Conservation (phyloP, 2,888 invertebrate genomes). For the Apamea monoglypha region DNA sequence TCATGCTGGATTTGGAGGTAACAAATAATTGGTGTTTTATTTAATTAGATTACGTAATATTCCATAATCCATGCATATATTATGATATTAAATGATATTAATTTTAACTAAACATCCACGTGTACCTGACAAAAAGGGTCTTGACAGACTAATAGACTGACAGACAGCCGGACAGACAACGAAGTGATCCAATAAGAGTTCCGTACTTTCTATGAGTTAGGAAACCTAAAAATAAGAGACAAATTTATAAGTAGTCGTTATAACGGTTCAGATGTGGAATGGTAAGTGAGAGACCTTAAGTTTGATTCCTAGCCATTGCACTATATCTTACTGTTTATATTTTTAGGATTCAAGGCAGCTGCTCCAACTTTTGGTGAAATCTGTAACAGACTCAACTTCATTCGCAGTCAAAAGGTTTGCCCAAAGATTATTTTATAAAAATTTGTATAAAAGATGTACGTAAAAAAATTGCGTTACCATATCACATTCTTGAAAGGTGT, state of each 20-base stretch:
- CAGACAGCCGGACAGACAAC: no score
- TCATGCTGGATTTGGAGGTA: constrained; percentile 41
- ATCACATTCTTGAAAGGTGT: background rate
- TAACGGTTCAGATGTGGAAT: background rate
- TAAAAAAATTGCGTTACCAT: background rate
- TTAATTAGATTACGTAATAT: no score
- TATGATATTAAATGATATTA: background rate
- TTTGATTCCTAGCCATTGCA: background rate
- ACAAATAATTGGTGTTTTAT: background rate
- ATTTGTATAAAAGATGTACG: background rate
- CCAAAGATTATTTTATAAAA: background rate
- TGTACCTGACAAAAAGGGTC: background rate
- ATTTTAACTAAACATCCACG: background rate
- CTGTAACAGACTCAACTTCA: constrained; percentile 29
- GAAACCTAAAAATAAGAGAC: background rate
- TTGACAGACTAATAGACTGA: background rate
- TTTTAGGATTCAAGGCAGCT: constrained; percentile 39
- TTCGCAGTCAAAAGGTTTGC: constrained; percentile 49
- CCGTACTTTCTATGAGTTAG: background rate
- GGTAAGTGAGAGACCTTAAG: background rate
- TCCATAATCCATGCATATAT: no score
- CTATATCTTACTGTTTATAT: no score
- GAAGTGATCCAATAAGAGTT: background rate
- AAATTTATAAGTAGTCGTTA: no score
- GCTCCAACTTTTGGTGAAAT: constrained; percentile 33